Percentiles rank a stretch among this genome's conserved stretches.
phyloP scores from a whole-genome alignment of 2,113 vertebrate genomes.

The Phocoena phocoena region DNA sequence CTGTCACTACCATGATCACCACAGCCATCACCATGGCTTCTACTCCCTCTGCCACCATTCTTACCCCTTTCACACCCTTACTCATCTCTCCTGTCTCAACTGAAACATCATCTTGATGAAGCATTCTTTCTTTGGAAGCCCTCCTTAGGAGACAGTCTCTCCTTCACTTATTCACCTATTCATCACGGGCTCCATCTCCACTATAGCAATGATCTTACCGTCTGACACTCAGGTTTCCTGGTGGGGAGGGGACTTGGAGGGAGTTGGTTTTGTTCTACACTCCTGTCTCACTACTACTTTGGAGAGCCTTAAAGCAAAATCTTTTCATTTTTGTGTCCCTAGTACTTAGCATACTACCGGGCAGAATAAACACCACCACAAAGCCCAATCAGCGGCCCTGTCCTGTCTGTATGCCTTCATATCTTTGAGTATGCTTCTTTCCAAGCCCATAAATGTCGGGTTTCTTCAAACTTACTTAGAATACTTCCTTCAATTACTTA shows the following conservation, averaged over 20 bases:
- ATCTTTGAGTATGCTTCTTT: conserved; percentile 50
- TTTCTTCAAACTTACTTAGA: conserved; percentile 74
- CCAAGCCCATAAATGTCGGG: conserved; percentile 72
- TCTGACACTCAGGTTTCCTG: background rate
- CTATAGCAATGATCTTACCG: background rate
- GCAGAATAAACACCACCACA: conserved; percentile 34
- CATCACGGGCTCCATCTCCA: background rate
- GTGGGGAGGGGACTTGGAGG: background rate
- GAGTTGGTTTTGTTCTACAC: background rate
- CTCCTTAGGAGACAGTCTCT: background rate
- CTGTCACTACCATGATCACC: background rate
- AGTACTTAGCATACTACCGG: background rate
- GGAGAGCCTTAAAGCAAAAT: conserved; percentile 1
- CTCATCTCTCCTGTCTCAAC: background rate
- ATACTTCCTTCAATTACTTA: conserved; percentile 76
- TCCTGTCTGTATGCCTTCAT: background rate
- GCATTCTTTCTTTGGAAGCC: background rate
- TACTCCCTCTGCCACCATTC: background rate
- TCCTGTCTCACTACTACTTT: background rate
- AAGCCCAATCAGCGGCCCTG: conserved; percentile 1
- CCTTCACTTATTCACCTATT: background rate
- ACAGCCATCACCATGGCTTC: background rate
- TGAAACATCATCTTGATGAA: background rate
- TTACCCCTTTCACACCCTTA: background rate
- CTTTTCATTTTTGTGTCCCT: conserved; percentile 8